Conservation (phyloP, 1,140 invertebrate species). For the Brachionus sp. region DNA sequence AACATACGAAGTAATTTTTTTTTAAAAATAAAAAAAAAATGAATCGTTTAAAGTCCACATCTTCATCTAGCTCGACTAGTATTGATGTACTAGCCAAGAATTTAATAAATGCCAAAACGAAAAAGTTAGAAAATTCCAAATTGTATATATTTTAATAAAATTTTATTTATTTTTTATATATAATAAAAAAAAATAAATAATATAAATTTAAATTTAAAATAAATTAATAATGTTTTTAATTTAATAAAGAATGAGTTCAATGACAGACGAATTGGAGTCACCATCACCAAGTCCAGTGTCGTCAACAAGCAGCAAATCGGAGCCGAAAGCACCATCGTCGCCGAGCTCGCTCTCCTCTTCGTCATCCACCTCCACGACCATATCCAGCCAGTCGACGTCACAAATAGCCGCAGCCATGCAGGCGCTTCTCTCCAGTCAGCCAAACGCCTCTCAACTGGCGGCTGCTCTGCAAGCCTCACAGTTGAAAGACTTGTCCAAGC, state of each 20-base stretch:
- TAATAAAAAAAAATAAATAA: no score
- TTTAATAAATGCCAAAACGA: conserved; percentile 35
- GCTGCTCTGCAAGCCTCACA: not conserved
- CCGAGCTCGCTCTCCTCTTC: not conserved
- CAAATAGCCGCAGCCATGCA: conserved; percentile 29
- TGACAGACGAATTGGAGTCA: conserved; percentile 13
- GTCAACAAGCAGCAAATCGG: not conserved
- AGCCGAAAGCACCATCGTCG: not conserved
- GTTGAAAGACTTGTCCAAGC: not conserved
- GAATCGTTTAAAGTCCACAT: conserved; percentile 16
- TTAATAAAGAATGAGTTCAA: conserved; percentile 43
- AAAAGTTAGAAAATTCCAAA: not conserved
- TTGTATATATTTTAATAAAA: conserved; percentile 29
- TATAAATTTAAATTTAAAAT: not conserved
- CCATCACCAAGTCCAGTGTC: not conserved
- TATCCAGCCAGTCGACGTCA: not conserved
- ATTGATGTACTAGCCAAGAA: conserved; percentile 40
- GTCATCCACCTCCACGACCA: not conserved
- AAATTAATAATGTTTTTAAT: not conserved
- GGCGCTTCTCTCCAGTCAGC: not conserved
- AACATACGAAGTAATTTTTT: not conserved
- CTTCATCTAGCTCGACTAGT: not conserved
- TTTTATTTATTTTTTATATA: not conserved
- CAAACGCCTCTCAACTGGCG: not conserved
- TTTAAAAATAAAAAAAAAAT: not conserved